Evolutionary conservation across 2,113 vertebrate species (phyloP), one percentile per base, ranked within the genome.

Genomic region (Poeciliopsis occidentalis): DNA sequence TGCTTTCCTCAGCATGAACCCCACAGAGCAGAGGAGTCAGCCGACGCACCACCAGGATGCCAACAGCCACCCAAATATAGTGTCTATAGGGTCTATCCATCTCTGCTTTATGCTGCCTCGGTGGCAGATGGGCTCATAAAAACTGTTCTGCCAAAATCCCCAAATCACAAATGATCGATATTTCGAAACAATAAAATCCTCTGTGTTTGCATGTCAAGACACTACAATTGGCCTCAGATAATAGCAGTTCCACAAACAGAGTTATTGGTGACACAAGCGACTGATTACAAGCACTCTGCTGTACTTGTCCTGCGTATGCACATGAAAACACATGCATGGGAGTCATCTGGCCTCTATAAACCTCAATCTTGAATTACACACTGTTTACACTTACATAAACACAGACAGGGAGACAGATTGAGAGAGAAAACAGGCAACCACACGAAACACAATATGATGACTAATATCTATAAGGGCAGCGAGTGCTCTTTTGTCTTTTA

Each of bases 391-490:
- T 67, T 32, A 37, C 22, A 77, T 71, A 72, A 78, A 78, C 73
- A 75, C 29, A 78, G 24, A 72, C 32, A 76, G 30, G 39, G 8
- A 66, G 15, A 29, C 15, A 74, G 31, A 76, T n/a, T 64, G 44
- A 65, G 11, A 75, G 32, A 44, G 10, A 62, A 71, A 37, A 73
- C 61, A 78, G 8, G 27, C 57, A 34, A 31, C 57, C 68, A 65
- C 79, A 75, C 54, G 57, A 30, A 60, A 41, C 47, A 80, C 60
- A 74, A 82, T 74, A 68, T 19, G 47, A 83, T 87, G 85, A 79
- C 65, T 77, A 81, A 78, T 85, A 62, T 79, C 69, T 73, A 73
- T 66, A 79, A 5, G 73, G 76, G 75, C 73, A 78, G 80, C 62
- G 12, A n/a, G 67, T 76, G 67, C 70, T 78, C 68, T 73, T 65